These are phyloP conservation scores for Salminus brasiliensis DNA, from an alignment of 2,113 vertebrate genomes.

Conservation along the genomic window DNA sequence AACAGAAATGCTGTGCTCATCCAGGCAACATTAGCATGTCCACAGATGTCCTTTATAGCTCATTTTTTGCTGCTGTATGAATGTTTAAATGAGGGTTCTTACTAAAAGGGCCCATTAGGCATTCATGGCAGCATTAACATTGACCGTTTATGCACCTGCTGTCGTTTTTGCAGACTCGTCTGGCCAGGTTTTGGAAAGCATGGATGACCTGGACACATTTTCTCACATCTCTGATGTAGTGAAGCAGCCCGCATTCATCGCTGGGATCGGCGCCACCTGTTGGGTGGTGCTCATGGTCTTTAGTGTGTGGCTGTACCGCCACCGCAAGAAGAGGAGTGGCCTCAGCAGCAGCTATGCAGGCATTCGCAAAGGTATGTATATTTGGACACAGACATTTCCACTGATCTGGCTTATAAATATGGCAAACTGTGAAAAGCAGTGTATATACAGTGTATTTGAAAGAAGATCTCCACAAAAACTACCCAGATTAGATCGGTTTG, in stretches of 20 bases:
- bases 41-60: not conserved
- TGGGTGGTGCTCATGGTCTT: slow-evolving; percentile 99
- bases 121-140: not conserved
- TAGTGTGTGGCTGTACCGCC: slow-evolving; percentile 96
- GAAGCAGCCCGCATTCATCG: slow-evolving; percentile 96
- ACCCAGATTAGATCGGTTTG: too few species aligned
- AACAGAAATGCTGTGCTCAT: not conserved
- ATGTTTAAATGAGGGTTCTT: not conserved
- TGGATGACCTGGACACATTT: slow-evolving; percentile 82
- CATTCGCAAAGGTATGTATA: slow-evolving; percentile 89
- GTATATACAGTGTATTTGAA: too few species aligned
- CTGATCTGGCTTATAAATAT: too few species aligned
- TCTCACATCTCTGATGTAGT: slow-evolving; percentile 97
- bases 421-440: too few species aligned
- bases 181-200: slow-evolving; percentile 82
- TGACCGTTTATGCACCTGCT: not conserved
- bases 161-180: slow-evolving; percentile 80
- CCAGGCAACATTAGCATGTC: not conserved
- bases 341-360: slow-evolving; percentile 93
- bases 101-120: not conserved
- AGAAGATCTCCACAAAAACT: too few species aligned
- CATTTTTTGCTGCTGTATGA: not conserved
- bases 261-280: slow-evolving; percentile 94
- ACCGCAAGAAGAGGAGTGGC: slow-evolving; percentile 93
- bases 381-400: too few species aligned